Conservation (phyloP, 2,888 invertebrate genomes). For the Cephonodes hylas region DNA sequence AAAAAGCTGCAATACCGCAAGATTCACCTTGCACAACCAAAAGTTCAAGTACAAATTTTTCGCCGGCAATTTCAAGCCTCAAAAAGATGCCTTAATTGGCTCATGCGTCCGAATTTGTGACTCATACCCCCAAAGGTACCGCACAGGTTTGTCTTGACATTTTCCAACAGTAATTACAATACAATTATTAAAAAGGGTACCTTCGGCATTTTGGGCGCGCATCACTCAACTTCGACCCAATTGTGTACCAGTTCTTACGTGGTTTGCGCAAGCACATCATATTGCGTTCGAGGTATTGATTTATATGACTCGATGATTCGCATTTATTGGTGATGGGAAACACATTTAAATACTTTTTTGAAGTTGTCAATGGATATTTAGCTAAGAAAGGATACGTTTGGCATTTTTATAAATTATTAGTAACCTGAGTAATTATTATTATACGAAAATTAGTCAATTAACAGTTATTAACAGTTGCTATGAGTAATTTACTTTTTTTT, state of each 20-base stretch:
- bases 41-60: neutral
- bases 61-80: neutral
- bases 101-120: neutral
- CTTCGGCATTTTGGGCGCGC: slow-evolving; percentile 6
- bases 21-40: neutral
- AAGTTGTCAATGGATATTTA: no score
- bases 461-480: no score
- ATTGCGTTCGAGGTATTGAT: neutral
- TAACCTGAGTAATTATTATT: no score
- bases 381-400: no score
- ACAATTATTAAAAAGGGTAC: slow-evolving; percentile 12
- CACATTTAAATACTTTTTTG: no score
- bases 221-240: slow-evolving; percentile 22
- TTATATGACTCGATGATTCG: neutral
- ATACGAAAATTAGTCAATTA: no score
- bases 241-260: slow-evolving; percentile 37
- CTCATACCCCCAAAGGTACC: slow-evolving; percentile 19
- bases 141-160: slow-evolving; percentile 52
- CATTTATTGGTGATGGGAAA: neutral
- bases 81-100: neutral
- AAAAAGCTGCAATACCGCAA: no score
- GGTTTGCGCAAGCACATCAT: slow-evolving; percentile 31
- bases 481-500: no score
- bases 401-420: no score
- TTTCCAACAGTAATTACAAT: slow-evolving; percentile 33